Evolutionary conservation across 2,113 vertebrate species (phyloP).

Genomic region (Alouatta palliata): DNA sequence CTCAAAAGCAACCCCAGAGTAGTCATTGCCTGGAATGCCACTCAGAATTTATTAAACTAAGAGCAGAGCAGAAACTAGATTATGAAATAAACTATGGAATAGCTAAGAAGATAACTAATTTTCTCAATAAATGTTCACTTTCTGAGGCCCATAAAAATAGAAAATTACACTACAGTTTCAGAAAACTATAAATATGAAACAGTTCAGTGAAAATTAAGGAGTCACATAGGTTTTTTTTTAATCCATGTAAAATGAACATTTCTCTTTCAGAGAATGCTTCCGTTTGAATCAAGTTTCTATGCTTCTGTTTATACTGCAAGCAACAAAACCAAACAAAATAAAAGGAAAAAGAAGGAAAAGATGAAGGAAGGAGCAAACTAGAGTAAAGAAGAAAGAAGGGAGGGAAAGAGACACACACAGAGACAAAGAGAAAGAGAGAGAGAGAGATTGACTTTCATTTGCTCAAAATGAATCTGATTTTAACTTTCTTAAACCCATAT

Average conservation of each 20-base stretch:
- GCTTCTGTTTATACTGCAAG: not conserved
- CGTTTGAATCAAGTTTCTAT: not conserved
- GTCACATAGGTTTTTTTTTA: not conserved
- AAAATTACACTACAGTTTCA: not conserved
- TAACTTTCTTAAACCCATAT: not conserved
- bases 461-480: not conserved
- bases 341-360: not conserved
- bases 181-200: not conserved
- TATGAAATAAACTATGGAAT: not conserved
- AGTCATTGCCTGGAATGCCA: not conserved
- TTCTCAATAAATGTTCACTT: not conserved
- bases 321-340: not conserved
- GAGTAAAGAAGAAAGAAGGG: accelerated
- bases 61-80: not conserved
- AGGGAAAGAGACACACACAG: accelerated
- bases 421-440: accelerated
- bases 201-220: not conserved
- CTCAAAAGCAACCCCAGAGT: not conserved
- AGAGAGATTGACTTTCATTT: accelerated
- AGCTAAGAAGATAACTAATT: not conserved
- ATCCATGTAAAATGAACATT: not conserved
- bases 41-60: not conserved
- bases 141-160: not conserved
- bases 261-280: not conserved
- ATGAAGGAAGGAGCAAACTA: not conserved